phyloP scores from a whole-genome alignment of 2,797 vertebrate genomes.

The Dromococcyx pavoninus region DNA sequence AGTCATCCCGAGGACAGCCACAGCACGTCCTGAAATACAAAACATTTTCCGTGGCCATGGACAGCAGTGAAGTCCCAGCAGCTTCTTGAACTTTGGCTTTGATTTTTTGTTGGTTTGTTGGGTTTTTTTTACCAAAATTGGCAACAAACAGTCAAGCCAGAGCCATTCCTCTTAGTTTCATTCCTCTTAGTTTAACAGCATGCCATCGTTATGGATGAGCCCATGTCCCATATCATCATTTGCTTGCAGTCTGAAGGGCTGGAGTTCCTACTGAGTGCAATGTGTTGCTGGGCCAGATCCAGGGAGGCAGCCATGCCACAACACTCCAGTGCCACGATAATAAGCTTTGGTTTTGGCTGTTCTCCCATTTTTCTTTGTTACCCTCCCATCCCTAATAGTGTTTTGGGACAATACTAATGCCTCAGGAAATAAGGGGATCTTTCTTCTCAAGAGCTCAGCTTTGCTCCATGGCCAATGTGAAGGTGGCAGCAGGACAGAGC shows the following conservation, averaged over 20 bases:
- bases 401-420: background rate
- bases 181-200: background rate
- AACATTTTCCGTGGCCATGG: background rate
- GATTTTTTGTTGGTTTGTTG: too few relatives aligned
- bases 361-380: background rate
- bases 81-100: background rate
- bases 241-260: background rate
- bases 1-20: background rate
- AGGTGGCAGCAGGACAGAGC: background rate
- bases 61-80: background rate
- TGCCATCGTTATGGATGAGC: background rate
- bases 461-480: background rate
- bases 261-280: background rate
- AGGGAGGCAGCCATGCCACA: background rate
- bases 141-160: background rate
- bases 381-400: background rate
- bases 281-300: background rate
- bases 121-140: background rate
- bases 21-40: background rate
- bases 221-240: background rate
- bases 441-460: background rate
- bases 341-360: background rate
- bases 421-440: background rate
- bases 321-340: background rate
- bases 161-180: background rate